These are phyloP conservation scores for Salmo trutta DNA, from an alignment of 2,797 vertebrate species.

Conservation along the genomic window DNA sequence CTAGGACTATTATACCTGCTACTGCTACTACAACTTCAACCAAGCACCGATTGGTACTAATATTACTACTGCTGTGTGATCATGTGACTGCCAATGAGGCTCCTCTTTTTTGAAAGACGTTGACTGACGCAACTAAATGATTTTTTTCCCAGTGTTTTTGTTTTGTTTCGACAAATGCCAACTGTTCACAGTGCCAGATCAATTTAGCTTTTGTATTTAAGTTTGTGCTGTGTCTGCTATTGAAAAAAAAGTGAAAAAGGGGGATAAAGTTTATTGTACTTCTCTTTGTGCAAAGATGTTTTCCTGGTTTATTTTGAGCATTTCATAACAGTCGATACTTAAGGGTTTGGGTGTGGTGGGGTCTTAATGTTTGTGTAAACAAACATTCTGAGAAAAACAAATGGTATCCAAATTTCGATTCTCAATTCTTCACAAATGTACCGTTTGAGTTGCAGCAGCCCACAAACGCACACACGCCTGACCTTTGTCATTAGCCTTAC, in stretches of 20 bases:
- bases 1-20: constrained; percentile 50
- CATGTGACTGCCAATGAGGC: constrained; percentile 40
- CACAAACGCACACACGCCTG: constrained; percentile 1
- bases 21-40: constrained; percentile 49
- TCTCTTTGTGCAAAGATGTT: constrained; percentile 42
- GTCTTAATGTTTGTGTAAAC: constrained; percentile 33
- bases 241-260: constrained; percentile 35
- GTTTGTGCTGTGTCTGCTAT: constrained; percentile 46
- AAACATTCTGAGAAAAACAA: constrained; percentile 25
- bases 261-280: constrained; percentile 23
- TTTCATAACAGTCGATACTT: constrained; percentile 37
- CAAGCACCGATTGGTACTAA: constrained; percentile 53
- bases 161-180: constrained; percentile 63
- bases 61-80: constrained; percentile 60
- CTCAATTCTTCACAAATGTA: neutral
- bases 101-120: constrained; percentile 50
- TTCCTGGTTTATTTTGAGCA: constrained; percentile 27
- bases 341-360: neutral
- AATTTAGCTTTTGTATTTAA: constrained; percentile 40
- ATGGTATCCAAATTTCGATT: constrained; percentile 40
- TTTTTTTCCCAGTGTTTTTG: constrained; percentile 30
- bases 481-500: constrained; percentile 20
- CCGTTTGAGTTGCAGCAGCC: constrained; percentile 4
- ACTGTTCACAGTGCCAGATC: constrained; percentile 64
- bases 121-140: constrained; percentile 46